These are phyloP conservation scores for Plusia festucae DNA, from an alignment of 2,888 invertebrate genomes.

Conservation along the genomic window DNA sequence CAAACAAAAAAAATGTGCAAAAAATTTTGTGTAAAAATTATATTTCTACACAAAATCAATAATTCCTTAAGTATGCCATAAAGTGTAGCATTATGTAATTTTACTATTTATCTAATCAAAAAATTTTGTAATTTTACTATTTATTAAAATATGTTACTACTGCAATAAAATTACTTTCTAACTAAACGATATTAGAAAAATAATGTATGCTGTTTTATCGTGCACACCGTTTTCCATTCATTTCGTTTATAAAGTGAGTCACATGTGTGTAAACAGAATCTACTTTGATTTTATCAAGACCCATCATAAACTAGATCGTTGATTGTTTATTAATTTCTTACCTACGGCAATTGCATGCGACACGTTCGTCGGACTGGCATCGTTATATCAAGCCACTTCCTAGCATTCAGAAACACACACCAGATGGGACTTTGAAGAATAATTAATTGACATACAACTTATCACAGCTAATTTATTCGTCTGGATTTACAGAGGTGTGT, in stretches of 20 bases:
- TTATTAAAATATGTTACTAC: no score
- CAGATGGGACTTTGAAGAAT: conserved; percentile 89
- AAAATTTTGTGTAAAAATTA: no score
- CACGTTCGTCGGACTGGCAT: conserved; percentile 65
- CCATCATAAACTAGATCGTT: conserved; percentile 18
- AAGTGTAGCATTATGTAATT: no score
- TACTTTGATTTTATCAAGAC: conserved; percentile 31
- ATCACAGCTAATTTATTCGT: conserved; percentile 89
- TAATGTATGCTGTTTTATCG: no score
- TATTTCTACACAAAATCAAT: no score
- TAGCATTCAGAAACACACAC: conserved; percentile 68
- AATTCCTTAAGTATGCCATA: no score
- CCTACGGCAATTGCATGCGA: conserved; percentile 37
- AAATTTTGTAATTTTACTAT: no score
- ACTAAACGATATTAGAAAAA: no score
- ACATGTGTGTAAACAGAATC: background rate
- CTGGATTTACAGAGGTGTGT: conserved; percentile 84
- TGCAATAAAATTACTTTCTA: no score
- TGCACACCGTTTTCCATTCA: background rate
- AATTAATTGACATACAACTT: conserved; percentile 89
- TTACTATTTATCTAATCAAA: no score
- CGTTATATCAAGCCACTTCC: conserved; percentile 74
- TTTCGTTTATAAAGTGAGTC: background rate
- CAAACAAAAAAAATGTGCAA: no score
- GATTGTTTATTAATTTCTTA: conserved; percentile 52